phyloP scores from a whole-genome alignment of 2,888 invertebrate species.

The Empis stercorea region DNA sequence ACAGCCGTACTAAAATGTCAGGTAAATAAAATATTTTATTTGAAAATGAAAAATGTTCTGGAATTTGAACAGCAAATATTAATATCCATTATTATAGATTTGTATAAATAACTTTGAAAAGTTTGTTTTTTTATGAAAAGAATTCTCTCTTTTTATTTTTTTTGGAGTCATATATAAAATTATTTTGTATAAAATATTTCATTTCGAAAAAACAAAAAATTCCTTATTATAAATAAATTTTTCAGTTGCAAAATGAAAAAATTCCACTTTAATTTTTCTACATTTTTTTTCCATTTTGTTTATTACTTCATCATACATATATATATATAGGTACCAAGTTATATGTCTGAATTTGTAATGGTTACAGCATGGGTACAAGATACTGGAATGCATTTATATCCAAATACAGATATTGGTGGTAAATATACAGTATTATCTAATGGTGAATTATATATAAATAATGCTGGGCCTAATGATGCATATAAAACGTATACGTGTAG shows the following conservation, averaged over 20 bases:
- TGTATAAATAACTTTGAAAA: no score
- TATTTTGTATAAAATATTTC: no score
- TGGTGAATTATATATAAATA: slow-evolving; percentile 73
- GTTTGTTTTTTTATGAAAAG: no score
- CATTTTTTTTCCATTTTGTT: slow-evolving; percentile 2
- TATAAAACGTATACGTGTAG: slow-evolving; percentile 70
- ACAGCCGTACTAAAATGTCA: slow-evolving; percentile 82
- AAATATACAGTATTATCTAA: slow-evolving; percentile 68
- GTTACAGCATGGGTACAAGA: slow-evolving; percentile 85
- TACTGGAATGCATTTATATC: slow-evolving; percentile 64
- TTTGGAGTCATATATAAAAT: no score
- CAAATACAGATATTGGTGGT: slow-evolving; percentile 58
- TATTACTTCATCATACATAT: no score
- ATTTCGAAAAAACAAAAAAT: no score
- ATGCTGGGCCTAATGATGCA: slow-evolving; percentile 64
- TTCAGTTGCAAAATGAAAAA: no score
- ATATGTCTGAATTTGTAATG: slow-evolving; percentile 76
- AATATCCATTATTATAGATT: no score
- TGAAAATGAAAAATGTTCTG: no score
- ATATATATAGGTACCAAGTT: slow-evolving; percentile 53
- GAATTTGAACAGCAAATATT: no score
- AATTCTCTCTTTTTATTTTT: no score
- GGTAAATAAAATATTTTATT: slow-evolving; percentile 24
- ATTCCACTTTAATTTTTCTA: neutral
- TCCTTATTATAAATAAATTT: no score